Evolutionary conservation across 2,113 vertebrate species (phyloP), one percentile per base, ranked within the genome.

Genomic region (Callopanchax toddi): DNA sequence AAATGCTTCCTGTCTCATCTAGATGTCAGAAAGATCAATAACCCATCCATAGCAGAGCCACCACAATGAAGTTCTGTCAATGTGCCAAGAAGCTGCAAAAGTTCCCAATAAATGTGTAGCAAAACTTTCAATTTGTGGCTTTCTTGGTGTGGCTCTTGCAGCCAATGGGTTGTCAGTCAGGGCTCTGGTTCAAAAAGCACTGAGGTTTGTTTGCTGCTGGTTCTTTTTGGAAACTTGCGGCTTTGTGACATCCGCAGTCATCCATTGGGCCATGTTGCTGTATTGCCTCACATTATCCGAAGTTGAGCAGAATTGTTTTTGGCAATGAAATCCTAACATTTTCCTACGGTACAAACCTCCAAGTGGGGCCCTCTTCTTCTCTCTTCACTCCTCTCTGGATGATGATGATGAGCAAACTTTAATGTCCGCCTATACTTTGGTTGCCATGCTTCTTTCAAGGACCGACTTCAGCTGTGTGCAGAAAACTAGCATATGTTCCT

Each of bases 201-300:
- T 87, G 90, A 92, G 90, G 89, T 93, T 90, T 91, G 82, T 89
- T 90, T 91, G 87, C 88, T 88, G 87, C 84, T 88, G 82, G 81
- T 91, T 91, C 88, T 92, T 93, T 91, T 91, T 93, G 91, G 91
- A 93, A 92, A 91, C 90, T 90, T 93, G 91, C 26, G 90, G 91
- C 86, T 89, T 86, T 84, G 81, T 91, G 90, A 92, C 92, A 93
- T 93, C 90, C 87, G 58, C 84, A 89, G 88, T 87, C 89, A 89
- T 91, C 86, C 78, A 86, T 88, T 87, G 90, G 90, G 88, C 85
- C 13, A 26, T 87, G 77, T 86, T 89, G 86, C 87, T 74, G 75
- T 84, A 91, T 90, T 91, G 92, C 92, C 88, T 92, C 92, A 89
- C 88, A 92, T 91, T 91, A 91, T 91, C 89, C 91, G 84, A 77